Evolutionary conservation across 2,113 vertebrate species (phyloP).

Genomic region (Poecile atricapillus): DNA sequence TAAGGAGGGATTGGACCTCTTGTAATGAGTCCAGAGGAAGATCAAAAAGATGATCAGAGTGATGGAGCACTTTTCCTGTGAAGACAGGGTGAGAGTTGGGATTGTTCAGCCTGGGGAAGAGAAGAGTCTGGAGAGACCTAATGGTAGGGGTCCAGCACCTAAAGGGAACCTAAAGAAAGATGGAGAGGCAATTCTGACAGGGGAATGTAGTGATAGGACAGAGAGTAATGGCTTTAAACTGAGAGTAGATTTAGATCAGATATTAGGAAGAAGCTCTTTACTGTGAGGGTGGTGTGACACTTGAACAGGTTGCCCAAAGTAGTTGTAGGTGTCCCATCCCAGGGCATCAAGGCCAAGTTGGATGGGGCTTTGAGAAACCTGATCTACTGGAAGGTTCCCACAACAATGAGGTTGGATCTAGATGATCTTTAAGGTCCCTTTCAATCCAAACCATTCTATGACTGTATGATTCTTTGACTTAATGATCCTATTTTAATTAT

Average conservation of each 20-base stretch:
- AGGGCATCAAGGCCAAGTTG: neutral
- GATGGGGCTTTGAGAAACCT: neutral
- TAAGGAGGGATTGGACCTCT: neutral
- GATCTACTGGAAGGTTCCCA: neutral
- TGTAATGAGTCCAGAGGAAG: neutral
- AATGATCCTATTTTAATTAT: neutral
- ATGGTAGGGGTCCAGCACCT: neutral
- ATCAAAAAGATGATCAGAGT: neutral
- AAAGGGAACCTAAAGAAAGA: neutral
- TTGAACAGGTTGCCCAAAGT: neutral
- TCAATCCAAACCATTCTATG: neutral
- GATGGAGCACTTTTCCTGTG: neutral
- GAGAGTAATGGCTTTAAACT: neutral
- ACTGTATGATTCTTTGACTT: neutral
- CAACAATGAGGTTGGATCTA: neutral
- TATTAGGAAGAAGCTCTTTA: neutral
- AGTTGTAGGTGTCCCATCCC: neutral
- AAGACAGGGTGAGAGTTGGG: neutral
- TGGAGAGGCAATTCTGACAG: neutral
- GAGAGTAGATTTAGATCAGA: neutral
- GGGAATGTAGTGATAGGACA: neutral
- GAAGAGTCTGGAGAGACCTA: neutral
- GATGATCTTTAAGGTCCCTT: neutral
- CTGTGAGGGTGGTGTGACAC: neutral
- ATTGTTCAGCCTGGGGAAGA: neutral